A percentile compares a stretch with the other conserved stretches of the same genome.
Conservation (phyloP, 2,888 invertebrate species). For the Athalia rosae region DNA sequence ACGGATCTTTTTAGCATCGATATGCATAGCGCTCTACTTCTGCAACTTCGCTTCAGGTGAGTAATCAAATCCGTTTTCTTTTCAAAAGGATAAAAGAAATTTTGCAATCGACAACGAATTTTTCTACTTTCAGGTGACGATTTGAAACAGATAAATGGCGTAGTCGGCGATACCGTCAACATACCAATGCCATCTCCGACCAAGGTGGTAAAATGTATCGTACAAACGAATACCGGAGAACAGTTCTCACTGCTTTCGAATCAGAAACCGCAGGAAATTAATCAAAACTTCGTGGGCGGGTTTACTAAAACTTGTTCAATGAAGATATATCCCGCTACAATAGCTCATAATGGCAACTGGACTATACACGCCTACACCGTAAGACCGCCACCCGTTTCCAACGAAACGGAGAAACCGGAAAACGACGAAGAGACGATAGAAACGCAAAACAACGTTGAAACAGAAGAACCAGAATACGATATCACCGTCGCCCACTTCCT, state of each 20-base stretch:
- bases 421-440: too few species aligned
- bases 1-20: constrained; percentile 58
- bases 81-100: background rate
- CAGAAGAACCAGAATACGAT: too few species aligned
- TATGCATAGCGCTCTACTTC: constrained; percentile 53
- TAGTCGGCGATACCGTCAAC: background rate
- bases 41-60: constrained; percentile 59
- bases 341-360: background rate
- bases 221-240: background rate
- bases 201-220: background rate
- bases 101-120: constrained; percentile 9
- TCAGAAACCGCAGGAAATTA: background rate
- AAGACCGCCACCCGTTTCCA: too few species aligned
- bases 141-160: background rate
- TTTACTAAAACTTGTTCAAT: background rate
- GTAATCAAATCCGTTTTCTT: constrained; percentile 59
- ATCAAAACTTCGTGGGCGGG: background rate
- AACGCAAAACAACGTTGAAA: too few species aligned
- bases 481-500: too few species aligned
- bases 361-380: background rate
- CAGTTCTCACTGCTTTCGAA: constrained; percentile 2
- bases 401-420: too few species aligned
- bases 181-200: background rate
- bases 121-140: constrained; percentile 11
- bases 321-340: background rate